Conservation (phyloP, 2,888 invertebrate species). For the Fissipunctia ypsillon region DNA sequence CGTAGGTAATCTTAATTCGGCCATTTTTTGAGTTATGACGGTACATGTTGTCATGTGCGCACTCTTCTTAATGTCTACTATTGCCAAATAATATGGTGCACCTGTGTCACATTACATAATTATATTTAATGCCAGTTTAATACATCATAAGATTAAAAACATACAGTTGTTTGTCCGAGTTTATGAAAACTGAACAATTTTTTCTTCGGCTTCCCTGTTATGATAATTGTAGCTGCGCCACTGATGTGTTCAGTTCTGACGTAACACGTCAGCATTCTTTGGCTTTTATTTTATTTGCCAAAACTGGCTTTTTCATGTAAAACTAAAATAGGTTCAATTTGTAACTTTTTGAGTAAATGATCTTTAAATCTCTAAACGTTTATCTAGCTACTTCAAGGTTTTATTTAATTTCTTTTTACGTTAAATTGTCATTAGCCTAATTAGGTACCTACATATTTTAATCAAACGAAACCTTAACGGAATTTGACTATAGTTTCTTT, state of each 20-base stretch:
- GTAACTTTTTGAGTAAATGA: neutral
- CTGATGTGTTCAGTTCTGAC: neutral
- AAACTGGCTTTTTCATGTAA: neutral
- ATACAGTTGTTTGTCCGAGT: too few relatives aligned
- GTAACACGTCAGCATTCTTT: neutral
- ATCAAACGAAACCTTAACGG: constrained; percentile 8
- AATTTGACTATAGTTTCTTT: constrained; percentile 14
- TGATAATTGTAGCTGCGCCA: too few relatives aligned
- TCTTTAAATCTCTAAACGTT: neutral
- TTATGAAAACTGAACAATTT: too few relatives aligned
- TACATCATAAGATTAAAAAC: too few relatives aligned
- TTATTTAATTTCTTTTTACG: constrained; percentile 3
- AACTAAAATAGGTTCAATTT: neutral
- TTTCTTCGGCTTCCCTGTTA: too few relatives aligned
- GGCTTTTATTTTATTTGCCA: neutral
- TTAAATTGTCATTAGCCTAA: constrained; percentile 15
- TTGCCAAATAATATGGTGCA: too few relatives aligned
- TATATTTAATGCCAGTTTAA: too few relatives aligned
- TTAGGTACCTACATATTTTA: neutral
- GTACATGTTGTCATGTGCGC: too few relatives aligned
- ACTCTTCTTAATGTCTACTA: too few relatives aligned
- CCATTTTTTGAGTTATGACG: too few relatives aligned
- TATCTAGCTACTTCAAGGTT: neutral
- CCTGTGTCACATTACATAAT: too few relatives aligned
- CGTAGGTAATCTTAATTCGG: too few relatives aligned